phyloP scores from a whole-genome alignment of 2,797 vertebrate species.

The Amblyraja radiata region DNA sequence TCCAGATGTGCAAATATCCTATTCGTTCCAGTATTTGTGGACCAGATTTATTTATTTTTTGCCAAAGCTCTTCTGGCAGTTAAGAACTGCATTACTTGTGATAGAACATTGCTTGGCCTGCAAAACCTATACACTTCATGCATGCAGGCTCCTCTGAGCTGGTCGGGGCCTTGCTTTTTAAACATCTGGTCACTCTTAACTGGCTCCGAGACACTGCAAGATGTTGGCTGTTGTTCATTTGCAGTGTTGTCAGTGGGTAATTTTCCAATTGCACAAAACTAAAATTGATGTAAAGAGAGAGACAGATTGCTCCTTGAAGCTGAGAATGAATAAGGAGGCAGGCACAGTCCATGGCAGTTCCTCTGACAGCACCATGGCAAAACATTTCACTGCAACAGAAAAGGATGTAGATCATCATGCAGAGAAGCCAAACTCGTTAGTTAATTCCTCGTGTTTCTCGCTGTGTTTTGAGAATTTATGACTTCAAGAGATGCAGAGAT shows the following conservation, averaged over 20 bases:
- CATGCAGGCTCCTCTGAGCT: not conserved
- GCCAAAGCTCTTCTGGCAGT: not conserved
- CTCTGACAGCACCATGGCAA: too few relatives aligned
- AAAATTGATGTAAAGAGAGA: not conserved
- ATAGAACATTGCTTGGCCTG: not conserved
- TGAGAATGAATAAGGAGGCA: not conserved
- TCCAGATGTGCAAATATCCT: not conserved
- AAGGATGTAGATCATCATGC: not conserved
- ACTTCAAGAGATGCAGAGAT: not conserved
- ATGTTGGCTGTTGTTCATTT: not conserved
- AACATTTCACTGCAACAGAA: not conserved
- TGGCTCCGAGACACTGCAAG: not conserved
- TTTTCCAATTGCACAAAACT: constrained; percentile 18
- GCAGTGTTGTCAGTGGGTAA: not conserved
- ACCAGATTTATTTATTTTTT: not conserved
- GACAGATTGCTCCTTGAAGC: not conserved
- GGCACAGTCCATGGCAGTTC: not conserved
- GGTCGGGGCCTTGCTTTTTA: not conserved
- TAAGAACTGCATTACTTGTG: not conserved
- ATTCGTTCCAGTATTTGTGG: not conserved
- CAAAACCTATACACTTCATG: not conserved
- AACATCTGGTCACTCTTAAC: not conserved
- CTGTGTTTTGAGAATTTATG: not conserved
- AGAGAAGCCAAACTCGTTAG: not conserved
- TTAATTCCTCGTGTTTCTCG: not conserved